A percentile compares a stretch with the other conserved stretches of the same genome.
Conservation (phyloP, 2,113 vertebrate species). For the Mellivora capensis region DNA sequence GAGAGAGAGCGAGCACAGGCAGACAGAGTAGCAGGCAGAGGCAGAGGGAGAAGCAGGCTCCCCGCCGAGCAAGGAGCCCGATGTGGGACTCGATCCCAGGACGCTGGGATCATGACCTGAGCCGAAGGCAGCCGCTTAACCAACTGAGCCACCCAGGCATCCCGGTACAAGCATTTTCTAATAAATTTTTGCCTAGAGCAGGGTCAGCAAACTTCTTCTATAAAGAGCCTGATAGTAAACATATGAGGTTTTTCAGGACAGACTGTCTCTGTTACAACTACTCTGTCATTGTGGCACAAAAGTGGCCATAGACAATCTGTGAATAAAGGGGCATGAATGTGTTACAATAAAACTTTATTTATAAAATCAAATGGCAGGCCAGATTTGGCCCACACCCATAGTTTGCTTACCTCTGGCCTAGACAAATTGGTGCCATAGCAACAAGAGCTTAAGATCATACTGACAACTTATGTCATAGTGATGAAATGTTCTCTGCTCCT, state of each 20-base stretch:
- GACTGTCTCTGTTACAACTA: neutral
- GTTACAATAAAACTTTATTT: conserved; percentile 13
- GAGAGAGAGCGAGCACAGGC: no score
- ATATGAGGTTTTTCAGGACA: neutral
- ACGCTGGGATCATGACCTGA: no score
- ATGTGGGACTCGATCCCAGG: no score
- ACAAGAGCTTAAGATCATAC: neutral
- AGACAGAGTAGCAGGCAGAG: no score
- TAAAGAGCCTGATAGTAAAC: neutral
- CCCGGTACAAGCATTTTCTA: conserved; percentile 18
- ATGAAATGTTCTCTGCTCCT: neutral
- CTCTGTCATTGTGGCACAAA: neutral
- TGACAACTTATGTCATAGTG: neutral
- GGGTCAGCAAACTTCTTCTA: neutral
- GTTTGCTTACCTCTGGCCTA: neutral
- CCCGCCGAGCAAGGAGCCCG: no score
- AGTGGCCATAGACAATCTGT: neutral
- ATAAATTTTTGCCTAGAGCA: neutral
- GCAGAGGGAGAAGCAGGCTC: no score
- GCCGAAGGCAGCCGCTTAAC: no score
- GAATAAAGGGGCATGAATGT: neutral
- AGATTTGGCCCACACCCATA: neutral
- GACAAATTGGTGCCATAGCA: neutral
- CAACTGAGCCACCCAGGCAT: no score
- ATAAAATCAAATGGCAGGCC: neutral